A percentile compares a stretch with the other conserved stretches of the same genome.
These are phyloP conservation scores for Smutsia temminckii DNA, from an alignment of 2,797 vertebrate genomes.

Conservation along the genomic window DNA sequence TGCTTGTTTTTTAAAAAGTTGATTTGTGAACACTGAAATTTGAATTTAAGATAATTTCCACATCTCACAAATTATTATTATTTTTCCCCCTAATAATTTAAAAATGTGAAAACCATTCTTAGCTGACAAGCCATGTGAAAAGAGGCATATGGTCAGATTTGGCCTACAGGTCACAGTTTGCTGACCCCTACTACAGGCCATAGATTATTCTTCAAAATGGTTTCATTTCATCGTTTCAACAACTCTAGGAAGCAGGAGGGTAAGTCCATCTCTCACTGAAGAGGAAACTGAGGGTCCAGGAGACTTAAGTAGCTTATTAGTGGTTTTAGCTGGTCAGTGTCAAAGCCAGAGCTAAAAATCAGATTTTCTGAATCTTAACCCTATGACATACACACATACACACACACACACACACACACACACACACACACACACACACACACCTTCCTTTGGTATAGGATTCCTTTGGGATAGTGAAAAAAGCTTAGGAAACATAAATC, in stretches of 20 bases:
- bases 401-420: neutral
- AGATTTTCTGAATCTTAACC: neutral
- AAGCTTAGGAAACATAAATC: neutral
- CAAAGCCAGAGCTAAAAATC: neutral
- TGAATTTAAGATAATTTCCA: conserved; percentile 39
- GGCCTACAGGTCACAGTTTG: neutral
- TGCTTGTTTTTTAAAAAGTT: conserved; percentile 29
- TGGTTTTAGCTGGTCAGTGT: neutral
- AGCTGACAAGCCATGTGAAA: neutral
- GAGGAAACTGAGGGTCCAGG: neutral
- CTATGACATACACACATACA: neutral
- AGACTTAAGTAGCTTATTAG: neutral
- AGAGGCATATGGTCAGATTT: neutral
- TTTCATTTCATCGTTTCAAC: neutral
- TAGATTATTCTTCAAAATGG: neutral
- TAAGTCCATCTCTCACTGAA: neutral
- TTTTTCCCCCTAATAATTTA: neutral
- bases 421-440: neutral
- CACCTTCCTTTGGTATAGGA: neutral
- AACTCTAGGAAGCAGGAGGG: neutral
- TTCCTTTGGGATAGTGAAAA: neutral
- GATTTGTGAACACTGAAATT: conserved; percentile 45
- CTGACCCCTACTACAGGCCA: neutral
- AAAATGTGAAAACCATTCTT: neutral
- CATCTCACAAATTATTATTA: neutral